phyloP scores from a whole-genome alignment of 2,113 vertebrate genomes.

The Eretmochelys imbricata region DNA sequence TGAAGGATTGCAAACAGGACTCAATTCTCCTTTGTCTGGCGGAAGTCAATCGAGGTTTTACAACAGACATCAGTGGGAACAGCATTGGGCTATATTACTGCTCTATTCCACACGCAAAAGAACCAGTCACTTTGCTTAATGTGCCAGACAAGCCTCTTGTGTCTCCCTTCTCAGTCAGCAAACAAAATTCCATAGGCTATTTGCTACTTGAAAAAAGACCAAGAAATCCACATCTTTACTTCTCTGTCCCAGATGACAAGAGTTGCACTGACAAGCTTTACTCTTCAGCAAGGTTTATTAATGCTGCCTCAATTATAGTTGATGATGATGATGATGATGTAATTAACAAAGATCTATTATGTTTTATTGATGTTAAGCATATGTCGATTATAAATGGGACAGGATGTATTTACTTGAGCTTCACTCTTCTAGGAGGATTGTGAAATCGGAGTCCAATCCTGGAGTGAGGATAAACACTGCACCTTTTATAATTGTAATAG shows the following conservation, averaged over 20 bases:
- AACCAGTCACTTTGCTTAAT: background rate
- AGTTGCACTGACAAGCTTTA: slow-evolving; percentile 28
- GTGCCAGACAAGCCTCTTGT: background rate
- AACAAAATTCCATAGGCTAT: slow-evolving; percentile 13
- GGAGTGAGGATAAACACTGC: slow-evolving; percentile 82
- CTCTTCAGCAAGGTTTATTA: slow-evolving; percentile 66
- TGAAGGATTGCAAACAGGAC: slow-evolving; percentile 11
- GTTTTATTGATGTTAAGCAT: slow-evolving; percentile 78
- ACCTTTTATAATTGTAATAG: slow-evolving; percentile 92
- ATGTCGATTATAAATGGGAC: slow-evolving; percentile 81
- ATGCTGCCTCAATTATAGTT: slow-evolving; percentile 64
- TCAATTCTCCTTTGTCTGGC: background rate
- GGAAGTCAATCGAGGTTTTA: background rate
- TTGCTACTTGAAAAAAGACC: slow-evolving; percentile 33
- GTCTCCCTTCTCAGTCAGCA: background rate
- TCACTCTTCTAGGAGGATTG: slow-evolving; percentile 81
- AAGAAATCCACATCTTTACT: background rate
- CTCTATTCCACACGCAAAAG: background rate
- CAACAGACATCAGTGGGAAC: background rate
- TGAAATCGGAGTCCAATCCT: slow-evolving; percentile 82
- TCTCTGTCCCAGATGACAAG: slow-evolving; percentile 8
- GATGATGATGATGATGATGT: slow-evolving; percentile 77
- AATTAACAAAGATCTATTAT: slow-evolving; percentile 65
- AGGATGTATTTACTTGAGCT: slow-evolving; percentile 80
- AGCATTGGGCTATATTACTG: background rate